Base-by-base conservation (phyloP, 1,140 invertebrate species). In the Drosophila leontia region DNA sequence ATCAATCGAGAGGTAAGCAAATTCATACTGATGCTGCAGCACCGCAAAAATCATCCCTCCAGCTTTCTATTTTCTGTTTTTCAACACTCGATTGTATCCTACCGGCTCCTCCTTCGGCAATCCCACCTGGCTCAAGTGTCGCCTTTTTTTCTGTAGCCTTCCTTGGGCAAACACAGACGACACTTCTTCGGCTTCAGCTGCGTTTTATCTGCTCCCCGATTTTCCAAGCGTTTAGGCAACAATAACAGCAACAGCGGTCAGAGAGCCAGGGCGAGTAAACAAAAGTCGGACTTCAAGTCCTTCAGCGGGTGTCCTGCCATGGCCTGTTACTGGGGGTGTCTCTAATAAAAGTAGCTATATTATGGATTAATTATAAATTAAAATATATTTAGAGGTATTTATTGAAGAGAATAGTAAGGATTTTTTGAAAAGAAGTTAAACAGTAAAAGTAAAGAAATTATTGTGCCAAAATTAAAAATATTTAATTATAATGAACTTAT, bases 171-270 rank as follows among this genome's bases (percentile, higher is more conserved):
- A 84, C 67, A 81, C 74, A 85, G 82, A 72, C 75, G 78, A 86
- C 82, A 86, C 75, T 82, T 86, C 75, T 76, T 77, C 56, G 70
- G 65, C 78, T 86, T 61, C 64, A 80, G 81, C 68, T 80, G 71
- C 72, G 69, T 76, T 85, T 86, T 86, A 86, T 86, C 83, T 86
- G 67, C 71, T 69, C 47, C 59, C 78, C 83, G 83, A 82, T 87
- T 86, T 86, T 86, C 83, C 83, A 37, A 87, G 76, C 83, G 72
- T 82, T 86, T 86, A 87, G 60, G 67, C 79, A 86, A 71, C 77
- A 78, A 81, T 50, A 83, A 76, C 80, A 78, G 64, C 60, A 84
- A 59, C 61, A 76, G 69, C 50, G 12, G 32, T 11, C 57, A 59
- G 35, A 64, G 37, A 67, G 26, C 37, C 42, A 35, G 34, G 51